These are phyloP conservation scores for Carettochelys insculpta DNA, from an alignment of 2,113 vertebrate genomes.

Conservation along the genomic window DNA sequence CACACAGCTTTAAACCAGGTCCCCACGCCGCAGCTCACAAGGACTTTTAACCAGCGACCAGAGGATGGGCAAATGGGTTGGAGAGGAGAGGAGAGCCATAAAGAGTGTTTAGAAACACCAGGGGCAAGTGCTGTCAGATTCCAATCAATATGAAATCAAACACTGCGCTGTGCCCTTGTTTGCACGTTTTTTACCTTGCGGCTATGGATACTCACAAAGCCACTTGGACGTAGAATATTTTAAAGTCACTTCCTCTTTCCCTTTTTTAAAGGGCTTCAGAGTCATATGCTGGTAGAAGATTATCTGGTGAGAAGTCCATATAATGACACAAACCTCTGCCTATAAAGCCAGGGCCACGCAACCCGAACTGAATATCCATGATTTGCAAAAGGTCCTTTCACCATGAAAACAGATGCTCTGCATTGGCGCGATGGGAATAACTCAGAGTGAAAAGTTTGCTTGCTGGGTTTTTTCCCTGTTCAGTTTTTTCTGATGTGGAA, in stretches of 20 bases:
- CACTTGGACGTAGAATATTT: not conserved
- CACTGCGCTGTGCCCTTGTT: not conserved
- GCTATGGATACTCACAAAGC: slow-evolving; percentile 23
- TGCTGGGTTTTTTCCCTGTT: fast-evolving
- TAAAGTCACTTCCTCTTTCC: not conserved
- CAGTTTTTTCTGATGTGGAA: not conserved
- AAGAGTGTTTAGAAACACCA: not conserved
- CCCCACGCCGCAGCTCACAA: slow-evolving; percentile 2
- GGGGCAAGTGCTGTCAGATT: not conserved
- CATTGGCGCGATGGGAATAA: not conserved
- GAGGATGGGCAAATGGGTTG: not conserved
- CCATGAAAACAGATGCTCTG: not conserved
- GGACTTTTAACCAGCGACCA: slow-evolving; percentile 2
- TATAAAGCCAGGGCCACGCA: not conserved
- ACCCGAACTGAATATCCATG: not conserved
- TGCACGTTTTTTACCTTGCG: not conserved
- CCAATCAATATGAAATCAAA: not conserved
- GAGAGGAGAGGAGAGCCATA: fast-evolving
- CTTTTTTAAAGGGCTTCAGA: not conserved
- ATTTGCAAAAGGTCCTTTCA: not conserved
- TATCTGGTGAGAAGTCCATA: fast-evolving
- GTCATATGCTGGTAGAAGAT: fast-evolving
- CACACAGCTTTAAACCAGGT: slow-evolving; percentile 4
- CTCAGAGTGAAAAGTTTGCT: not conserved
- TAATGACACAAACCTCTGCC: not conserved